Conservation (phyloP, 2,888 invertebrate species). For the Tenthredo scrophulariae region DNA sequence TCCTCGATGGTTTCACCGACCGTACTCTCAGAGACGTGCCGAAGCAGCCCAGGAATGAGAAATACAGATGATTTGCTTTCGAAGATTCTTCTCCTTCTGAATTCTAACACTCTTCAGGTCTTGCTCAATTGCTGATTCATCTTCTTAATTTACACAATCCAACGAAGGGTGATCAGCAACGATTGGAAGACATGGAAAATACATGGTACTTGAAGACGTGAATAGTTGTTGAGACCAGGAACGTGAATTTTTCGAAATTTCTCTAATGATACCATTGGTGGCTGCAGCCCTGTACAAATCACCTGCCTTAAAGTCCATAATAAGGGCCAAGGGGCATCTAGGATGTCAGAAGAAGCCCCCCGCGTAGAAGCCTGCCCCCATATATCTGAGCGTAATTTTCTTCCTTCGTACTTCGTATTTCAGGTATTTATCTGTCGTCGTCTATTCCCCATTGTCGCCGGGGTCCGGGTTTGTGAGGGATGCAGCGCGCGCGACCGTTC, state of each 20-base stretch:
- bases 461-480: slow-evolving; percentile 29
- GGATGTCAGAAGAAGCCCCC: slow-evolving; percentile 50
- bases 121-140: background rate
- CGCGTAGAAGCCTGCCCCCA: slow-evolving; percentile 25
- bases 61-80: background rate
- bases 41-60: background rate
- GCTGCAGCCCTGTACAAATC: slow-evolving; percentile 54
- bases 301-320: slow-evolving; percentile 61
- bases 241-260: background rate
- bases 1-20: background rate
- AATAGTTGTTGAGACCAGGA: background rate
- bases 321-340: slow-evolving; percentile 54
- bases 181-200: background rate
- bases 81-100: background rate
- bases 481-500: slow-evolving; percentile 66
- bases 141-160: background rate
- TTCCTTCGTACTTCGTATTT: slow-evolving; percentile 40
- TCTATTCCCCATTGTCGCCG: slow-evolving; percentile 27
- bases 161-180: background rate
- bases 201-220: background rate
- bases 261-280: background rate
- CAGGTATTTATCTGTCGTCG: slow-evolving; percentile 44
- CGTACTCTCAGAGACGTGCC: background rate
- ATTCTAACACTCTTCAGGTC: background rate
- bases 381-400: slow-evolving; percentile 44